A percentile compares a stretch with the other conserved stretches of the same genome.
Conservation (phyloP, 1,140 invertebrate species). For the Plectrocnemia conspersa region DNA sequence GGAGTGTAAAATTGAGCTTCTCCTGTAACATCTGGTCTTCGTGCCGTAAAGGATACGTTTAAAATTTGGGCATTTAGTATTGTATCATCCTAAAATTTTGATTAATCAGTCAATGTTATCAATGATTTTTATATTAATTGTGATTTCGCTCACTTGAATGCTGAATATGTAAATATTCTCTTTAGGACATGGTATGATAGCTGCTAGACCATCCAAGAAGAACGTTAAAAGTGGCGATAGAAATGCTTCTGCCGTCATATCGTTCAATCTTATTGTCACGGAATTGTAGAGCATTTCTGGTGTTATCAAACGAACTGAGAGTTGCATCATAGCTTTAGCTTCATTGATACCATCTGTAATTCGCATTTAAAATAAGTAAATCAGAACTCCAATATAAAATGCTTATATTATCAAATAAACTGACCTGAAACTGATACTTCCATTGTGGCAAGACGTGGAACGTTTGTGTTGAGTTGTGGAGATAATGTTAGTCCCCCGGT, state of each 20-base stretch:
- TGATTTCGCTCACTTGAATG: conserved; percentile 60
- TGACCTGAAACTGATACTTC: conserved; percentile 86
- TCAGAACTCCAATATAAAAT: not conserved
- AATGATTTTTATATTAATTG: conserved; percentile 10
- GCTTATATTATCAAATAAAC: conserved; percentile 24
- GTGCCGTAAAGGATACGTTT: conserved; percentile 92
- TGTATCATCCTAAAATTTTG: conserved; percentile 67
- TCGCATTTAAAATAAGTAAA: conserved; percentile 10
- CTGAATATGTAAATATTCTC: conserved; percentile 93
- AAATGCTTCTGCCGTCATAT: conserved; percentile 91
- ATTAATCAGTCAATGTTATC: conserved; percentile 5
- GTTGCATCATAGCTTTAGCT: conserved; percentile 82
- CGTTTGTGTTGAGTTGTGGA: conserved; percentile 92
- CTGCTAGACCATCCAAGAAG: conserved; percentile 87
- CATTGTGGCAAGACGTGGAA: conserved; percentile 89
- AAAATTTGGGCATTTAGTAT: conserved; percentile 82
- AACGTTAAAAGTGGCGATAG: conserved; percentile 84
- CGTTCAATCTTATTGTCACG: conserved; percentile 87
- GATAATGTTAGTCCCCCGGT: conserved; percentile 84
- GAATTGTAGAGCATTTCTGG: conserved; percentile 94
- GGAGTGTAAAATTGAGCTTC: conserved; percentile 76
- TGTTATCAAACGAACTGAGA: conserved; percentile 85
- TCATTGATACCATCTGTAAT: conserved; percentile 82
- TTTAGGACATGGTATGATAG: conserved; percentile 85
- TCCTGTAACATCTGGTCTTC: conserved; percentile 69